A percentile compares a stretch with the other conserved stretches of the same genome.
phyloP scores from a whole-genome alignment of 1,140 invertebrate genomes.

The Zophobas atratus region DNA sequence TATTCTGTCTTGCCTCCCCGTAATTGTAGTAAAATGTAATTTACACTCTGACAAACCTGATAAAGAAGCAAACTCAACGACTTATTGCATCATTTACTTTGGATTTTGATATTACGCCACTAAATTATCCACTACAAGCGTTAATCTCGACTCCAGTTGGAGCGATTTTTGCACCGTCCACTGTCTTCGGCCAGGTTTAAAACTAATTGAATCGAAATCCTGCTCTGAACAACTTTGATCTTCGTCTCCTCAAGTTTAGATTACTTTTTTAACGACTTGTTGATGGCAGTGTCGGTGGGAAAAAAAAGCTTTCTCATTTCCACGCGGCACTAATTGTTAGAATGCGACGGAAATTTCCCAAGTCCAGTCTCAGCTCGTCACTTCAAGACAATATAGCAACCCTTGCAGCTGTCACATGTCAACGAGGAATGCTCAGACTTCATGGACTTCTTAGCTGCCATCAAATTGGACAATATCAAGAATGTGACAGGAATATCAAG shows the following conservation, averaged over 20 bases:
- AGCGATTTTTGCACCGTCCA: background rate
- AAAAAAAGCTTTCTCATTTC: background rate
- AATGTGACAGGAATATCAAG: conserved; percentile 54
- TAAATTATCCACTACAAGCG: conserved; percentile 16
- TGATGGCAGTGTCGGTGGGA: conserved; percentile 36
- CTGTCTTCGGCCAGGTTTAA: conserved; percentile 28
- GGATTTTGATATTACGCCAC: conserved; percentile 36
- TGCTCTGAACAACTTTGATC: conserved; percentile 47
- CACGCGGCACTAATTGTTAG: conserved; percentile 12
- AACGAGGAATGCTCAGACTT: conserved; percentile 55
- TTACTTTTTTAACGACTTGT: conserved; percentile 59
- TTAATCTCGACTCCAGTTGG: background rate
- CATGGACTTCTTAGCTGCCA: conserved; percentile 51
- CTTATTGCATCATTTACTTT: conserved; percentile 44
- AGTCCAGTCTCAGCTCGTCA: conserved; percentile 44
- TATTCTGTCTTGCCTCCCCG: conserved; percentile 39
- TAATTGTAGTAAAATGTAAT: conserved; percentile 48
- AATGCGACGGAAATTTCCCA: conserved; percentile 39
- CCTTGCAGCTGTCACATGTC: conserved; percentile 59
- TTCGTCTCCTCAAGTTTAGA: conserved; percentile 59
- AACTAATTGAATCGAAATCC: conserved; percentile 47
- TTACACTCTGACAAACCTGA: conserved; percentile 48
- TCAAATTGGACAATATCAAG: conserved; percentile 60
- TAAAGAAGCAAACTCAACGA: conserved; percentile 47
- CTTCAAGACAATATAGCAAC: conserved; percentile 54